These are phyloP conservation scores for Rutilus rutilus DNA, from an alignment of 2,113 vertebrate species.

Conservation along the genomic window DNA sequence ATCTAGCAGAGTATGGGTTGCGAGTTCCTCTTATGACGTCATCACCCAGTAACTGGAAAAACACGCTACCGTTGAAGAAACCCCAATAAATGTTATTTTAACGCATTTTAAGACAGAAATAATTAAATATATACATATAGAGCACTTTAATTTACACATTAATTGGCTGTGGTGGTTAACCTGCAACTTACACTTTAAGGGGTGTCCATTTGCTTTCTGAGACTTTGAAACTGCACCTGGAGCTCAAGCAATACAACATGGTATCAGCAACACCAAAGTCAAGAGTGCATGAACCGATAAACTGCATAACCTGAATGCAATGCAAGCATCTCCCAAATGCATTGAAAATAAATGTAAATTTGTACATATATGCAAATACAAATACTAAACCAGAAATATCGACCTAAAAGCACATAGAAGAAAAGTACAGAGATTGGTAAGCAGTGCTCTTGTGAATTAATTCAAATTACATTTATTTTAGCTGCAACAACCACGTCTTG, in stretches of 20 bases:
- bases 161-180: no score
- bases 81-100: no score
- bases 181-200: no score
- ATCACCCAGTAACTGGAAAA: no score
- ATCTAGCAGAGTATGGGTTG: no score
- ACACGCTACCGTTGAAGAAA: no score
- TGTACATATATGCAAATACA: neutral
- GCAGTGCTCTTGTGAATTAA: slow-evolving; percentile 70
- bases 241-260: neutral
- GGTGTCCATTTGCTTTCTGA: neutral
- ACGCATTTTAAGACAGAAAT: no score
- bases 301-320: neutral
- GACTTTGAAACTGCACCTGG: neutral
- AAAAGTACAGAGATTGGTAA: slow-evolving; percentile 29
- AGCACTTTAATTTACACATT: no score
- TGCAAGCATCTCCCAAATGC: neutral
- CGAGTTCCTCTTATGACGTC: no score
- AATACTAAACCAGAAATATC: neutral
- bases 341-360: neutral
- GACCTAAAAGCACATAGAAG: neutral
- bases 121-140: no score
- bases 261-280: neutral
- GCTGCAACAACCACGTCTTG: slow-evolving; percentile 73
- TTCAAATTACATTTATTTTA: slow-evolving; percentile 75
- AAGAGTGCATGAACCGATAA: neutral